Evolutionary conservation across 2,113 vertebrate species (phyloP).

Genomic region (Crotalus horridus): DNA sequence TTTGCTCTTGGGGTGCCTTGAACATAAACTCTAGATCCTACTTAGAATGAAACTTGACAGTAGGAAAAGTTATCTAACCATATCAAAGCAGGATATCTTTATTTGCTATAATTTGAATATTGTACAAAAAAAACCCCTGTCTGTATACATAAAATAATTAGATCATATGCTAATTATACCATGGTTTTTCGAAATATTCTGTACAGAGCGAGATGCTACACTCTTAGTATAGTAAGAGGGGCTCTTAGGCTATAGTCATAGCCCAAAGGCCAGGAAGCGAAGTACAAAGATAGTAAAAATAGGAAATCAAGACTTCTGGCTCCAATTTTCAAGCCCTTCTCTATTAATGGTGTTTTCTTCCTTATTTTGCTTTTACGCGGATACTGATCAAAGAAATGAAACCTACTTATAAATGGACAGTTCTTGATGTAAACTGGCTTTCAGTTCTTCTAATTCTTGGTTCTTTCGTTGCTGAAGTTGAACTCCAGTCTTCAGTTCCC

Average conservation of each 20-base stretch:
- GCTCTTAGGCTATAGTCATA: neutral
- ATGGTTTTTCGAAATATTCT: neutral
- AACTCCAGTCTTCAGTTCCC: conserved; percentile 80
- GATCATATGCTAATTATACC: neutral
- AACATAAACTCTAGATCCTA: neutral
- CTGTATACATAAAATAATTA: neutral
- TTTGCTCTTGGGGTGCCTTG: neutral
- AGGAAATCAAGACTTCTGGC: neutral
- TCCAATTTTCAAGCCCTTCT: neutral
- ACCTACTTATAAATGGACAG: conserved; percentile 84
- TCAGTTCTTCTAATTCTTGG: conserved; percentile 80
- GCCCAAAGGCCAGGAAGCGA: neutral
- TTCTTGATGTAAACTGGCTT: conserved; percentile 75
- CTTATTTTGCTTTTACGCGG: neutral
- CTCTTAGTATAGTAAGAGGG: neutral
- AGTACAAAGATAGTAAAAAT: neutral
- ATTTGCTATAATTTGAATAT: neutral
- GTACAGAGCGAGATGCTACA: neutral
- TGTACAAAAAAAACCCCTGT: neutral
- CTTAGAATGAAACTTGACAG: neutral
- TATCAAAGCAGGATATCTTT: neutral
- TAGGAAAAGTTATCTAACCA: neutral
- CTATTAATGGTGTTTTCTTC: neutral
- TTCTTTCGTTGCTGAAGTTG: conserved; percentile 85
- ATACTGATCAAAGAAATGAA: rapidly evolving